Evolutionary conservation across 2,113 vertebrate genomes (phyloP), one percentile per base, ranked within the genome.

Genomic region (Zosterops borbonicus): DNA sequence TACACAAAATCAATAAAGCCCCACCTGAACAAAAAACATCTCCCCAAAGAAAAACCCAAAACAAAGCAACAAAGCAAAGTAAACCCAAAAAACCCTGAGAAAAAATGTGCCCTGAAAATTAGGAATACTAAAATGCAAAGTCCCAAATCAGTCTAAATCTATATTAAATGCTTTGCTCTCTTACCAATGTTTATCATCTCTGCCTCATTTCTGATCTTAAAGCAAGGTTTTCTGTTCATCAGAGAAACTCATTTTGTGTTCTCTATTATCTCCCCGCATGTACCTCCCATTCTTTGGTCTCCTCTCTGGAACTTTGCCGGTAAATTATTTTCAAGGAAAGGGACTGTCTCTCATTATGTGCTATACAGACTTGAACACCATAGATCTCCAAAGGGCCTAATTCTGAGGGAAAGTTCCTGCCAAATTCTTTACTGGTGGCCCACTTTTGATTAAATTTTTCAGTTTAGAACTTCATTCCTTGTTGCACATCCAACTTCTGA

Each of bases 381-480:
- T 5, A 13, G 37, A 74, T 75, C 42, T 92, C 83, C 22, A 47
- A 70, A 67, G 17, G 9, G 24, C 63, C 52, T 74, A 74, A 75
- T 81, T 88, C 68, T 33, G 44, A 76, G 44, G 53, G 56, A 87
- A 78, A 70, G 9, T 67, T 63, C 12, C 29, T 89, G 86, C 83
- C 92, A 90, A 89, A 69, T 78, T 75, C 64, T 74, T 93, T 90
- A 63, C 55, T 89, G 71, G 73, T 94, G 83, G 90, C 60, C 89
- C 59, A 74, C 11, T 90, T 93, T 27, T 92, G 60, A 78, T 81
- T 80, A 62, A 58, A 85, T 41, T 88, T 90, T 78, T 94, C 71
- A 47, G 25, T 52, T 87, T 25, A 68, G 19, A 12, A 49, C 33
- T 86, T 83, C 27, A 78, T 90, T 93, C 17, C 39, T 52, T 90